Evolutionary conservation across 2,797 vertebrate species (phyloP).

Genomic region (Alauda arvensis): DNA sequence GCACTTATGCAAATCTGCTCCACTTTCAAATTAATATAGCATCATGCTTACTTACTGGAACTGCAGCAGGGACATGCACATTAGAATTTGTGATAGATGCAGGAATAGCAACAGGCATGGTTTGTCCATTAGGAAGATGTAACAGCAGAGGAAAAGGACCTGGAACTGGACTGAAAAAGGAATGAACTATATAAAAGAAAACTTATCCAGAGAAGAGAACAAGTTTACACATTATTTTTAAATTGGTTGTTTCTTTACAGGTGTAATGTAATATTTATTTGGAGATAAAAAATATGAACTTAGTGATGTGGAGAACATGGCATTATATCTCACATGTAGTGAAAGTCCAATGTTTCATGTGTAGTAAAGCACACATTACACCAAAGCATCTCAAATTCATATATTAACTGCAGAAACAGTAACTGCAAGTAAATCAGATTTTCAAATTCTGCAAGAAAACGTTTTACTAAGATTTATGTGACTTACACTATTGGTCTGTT

Average conservation of each 20-base stretch:
- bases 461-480: slow-evolving; percentile 50
- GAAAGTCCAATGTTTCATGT: slow-evolving; percentile 14
- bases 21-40: slow-evolving; percentile 62
- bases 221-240: slow-evolving; percentile 35
- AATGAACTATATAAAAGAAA: slow-evolving; percentile 64
- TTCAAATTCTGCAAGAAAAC: not conserved
- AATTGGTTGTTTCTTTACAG: slow-evolving; percentile 1
- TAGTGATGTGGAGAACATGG: slow-evolving; percentile 39
- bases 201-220: slow-evolving; percentile 42
- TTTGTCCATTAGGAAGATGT: slow-evolving; percentile 98
- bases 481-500: slow-evolving; percentile 99
- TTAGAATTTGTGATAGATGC: slow-evolving; percentile 95
- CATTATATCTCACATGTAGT: slow-evolving; percentile 25
- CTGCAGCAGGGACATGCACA: slow-evolving; percentile 93
- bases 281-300: slow-evolving; percentile 36
- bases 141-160: slow-evolving; percentile 96
- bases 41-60: slow-evolving; percentile 86
- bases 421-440: not conserved
- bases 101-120: slow-evolving; percentile 96
- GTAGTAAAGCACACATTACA: slow-evolving; percentile 35
- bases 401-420: not conserved
- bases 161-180: slow-evolving; percentile 88
- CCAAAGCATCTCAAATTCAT: slow-evolving; percentile 15
- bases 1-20: slow-evolving; percentile 51
- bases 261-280: slow-evolving; percentile 12